Conservation (phyloP, 2,113 vertebrate species). For the Formicarius rufipectus region DNA sequence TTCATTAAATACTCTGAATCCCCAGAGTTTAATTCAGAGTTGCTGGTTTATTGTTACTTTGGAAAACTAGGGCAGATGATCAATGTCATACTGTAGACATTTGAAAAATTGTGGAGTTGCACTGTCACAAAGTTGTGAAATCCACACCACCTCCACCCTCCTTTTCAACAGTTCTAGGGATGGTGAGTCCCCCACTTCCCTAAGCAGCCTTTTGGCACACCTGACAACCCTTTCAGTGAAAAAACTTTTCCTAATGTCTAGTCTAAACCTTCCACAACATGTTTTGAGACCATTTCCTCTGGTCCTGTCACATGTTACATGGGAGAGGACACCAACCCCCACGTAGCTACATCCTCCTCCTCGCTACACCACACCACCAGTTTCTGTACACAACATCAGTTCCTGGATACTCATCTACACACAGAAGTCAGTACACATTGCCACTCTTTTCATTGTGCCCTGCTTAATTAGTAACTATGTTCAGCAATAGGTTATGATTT, state of each 20-base stretch:
- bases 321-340: neutral
- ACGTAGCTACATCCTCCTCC: neutral
- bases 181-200: neutral
- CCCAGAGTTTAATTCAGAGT: neutral
- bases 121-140: neutral
- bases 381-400: neutral
- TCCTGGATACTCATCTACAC: neutral
- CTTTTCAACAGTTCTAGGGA: neutral
- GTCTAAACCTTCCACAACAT: neutral
- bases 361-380: neutral
- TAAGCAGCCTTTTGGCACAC: neutral
- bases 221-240: neutral
- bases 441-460: neutral
- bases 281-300: neutral
- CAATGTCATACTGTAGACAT: fast-evolving
- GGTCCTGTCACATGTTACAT: neutral
- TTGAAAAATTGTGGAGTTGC: neutral
- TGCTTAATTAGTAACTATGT: neutral
- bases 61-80: neutral
- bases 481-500: neutral
- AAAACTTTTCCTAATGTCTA: neutral
- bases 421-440: neutral
- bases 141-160: neutral
- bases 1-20: neutral
- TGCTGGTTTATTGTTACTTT: neutral